Evolutionary conservation across 2,888 invertebrate species (phyloP).

Genomic region (Antheraea assamensis): DNA sequence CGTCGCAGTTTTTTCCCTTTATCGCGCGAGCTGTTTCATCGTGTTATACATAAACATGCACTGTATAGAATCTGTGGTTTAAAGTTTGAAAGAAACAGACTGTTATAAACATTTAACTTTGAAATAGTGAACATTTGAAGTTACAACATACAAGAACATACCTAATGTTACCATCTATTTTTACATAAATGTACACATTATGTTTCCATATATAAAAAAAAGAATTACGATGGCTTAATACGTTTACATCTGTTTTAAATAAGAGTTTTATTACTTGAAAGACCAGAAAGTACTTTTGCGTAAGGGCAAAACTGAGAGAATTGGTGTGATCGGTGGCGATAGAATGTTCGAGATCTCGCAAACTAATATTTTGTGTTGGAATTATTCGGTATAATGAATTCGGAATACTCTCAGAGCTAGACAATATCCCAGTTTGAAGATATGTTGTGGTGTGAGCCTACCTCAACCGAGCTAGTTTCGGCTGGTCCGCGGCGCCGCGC

Average conservation of each 20-base stretch:
- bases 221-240: background rate
- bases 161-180: background rate
- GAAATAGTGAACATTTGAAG: background rate
- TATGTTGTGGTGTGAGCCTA: constrained; percentile 20
- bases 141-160: too few species aligned
- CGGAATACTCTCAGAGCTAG: background rate
- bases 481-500: constrained; percentile 41
- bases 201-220: background rate
- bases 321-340: background rate
- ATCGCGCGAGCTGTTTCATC: background rate
- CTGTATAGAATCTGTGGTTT: background rate
- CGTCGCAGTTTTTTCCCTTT: background rate
- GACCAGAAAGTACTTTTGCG: background rate
- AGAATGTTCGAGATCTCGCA: background rate
- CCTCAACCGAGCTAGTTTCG: constrained; percentile 22
- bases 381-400: background rate
- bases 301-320: background rate
- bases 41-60: background rate
- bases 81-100: background rate
- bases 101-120: background rate
- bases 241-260: background rate
- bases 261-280: background rate
- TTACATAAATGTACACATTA: background rate
- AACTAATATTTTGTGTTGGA: too few species aligned
- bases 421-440: constrained; percentile 1